Evolutionary conservation across 2,888 invertebrate genomes (phyloP).

Genomic region (Pocota personata): DNA sequence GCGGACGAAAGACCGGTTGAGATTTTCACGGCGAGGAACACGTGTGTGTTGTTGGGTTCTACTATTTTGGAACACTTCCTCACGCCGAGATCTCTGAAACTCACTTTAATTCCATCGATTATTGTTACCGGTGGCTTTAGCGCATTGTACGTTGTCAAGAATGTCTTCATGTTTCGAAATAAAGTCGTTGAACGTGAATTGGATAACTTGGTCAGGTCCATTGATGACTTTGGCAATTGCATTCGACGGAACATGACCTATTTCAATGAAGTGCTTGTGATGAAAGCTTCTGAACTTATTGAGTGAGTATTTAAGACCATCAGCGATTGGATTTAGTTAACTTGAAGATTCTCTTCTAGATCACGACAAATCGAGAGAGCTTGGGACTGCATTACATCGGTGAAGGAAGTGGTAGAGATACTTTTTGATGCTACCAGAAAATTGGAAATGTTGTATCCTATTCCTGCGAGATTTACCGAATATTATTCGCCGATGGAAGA

Average conservation of each 20-base stretch:
- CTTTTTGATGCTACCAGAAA: conserved; percentile 81
- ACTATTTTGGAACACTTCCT: conserved; percentile 79
- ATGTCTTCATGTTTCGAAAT: conserved; percentile 79
- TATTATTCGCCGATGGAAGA: conserved; percentile 82
- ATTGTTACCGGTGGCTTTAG: conserved; percentile 79
- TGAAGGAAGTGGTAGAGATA: conserved; percentile 81
- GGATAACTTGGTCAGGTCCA: conserved; percentile 79
- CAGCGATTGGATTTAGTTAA: not conserved
- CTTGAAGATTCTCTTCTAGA: conserved; percentile 73
- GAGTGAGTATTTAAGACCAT: conserved; percentile 76
- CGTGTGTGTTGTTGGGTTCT: conserved; percentile 78
- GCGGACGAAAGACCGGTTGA: conserved; percentile 45
- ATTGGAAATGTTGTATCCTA: conserved; percentile 78
- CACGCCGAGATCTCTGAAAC: conserved; percentile 77
- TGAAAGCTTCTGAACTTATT: conserved; percentile 80
- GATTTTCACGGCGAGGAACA: conserved; percentile 78
- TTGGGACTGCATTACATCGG: conserved; percentile 82
- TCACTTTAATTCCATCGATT: conserved; percentile 78
- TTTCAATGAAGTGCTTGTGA: conserved; percentile 81
- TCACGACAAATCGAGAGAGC: conserved; percentile 80
- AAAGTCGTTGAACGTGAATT: conserved; percentile 79
- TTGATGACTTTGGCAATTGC: conserved; percentile 81
- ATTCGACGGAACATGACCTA: conserved; percentile 81
- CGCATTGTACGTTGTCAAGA: conserved; percentile 78
- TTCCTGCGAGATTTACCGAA: conserved; percentile 78